phyloP scores from a whole-genome alignment of 2,888 invertebrate genomes.

The Polylopha cassiicola region DNA sequence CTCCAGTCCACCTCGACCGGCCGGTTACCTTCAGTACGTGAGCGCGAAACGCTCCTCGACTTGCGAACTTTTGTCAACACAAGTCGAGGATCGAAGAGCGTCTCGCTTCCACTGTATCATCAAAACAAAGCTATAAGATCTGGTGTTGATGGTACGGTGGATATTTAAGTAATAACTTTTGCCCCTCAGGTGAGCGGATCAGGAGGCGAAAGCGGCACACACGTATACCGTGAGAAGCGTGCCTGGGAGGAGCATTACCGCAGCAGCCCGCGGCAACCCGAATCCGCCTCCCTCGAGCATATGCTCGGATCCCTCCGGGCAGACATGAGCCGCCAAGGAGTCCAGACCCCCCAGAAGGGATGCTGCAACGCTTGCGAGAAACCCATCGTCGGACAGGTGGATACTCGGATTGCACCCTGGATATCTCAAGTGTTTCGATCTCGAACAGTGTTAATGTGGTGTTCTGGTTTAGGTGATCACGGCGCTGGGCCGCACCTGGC shows the following conservation, averaged over 20 bases:
- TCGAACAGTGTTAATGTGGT: conserved; percentile 27
- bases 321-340: conserved; percentile 99
- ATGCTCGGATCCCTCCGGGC: conserved; percentile 97
- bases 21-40: conserved; percentile 61
- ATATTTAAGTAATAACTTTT: conserved; percentile 22
- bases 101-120: conserved; percentile 21
- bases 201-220: conserved; percentile 68
- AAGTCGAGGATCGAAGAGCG: not conserved
- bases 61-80: too few relatives aligned
- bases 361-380: conserved; percentile 99
- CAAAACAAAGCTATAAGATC: conserved; percentile 16
- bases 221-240: conserved; percentile 80
- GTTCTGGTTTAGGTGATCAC: conserved; percentile 85
- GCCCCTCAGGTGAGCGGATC: conserved; percentile 58
- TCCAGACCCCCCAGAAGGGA: conserved; percentile 98
- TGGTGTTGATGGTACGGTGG: conserved; percentile 10
- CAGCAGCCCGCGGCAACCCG: conserved; percentile 77
- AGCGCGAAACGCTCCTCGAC: conserved; percentile 28
- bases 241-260: conserved; percentile 75
- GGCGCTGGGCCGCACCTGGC: conserved; percentile 98
- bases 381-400: conserved; percentile 97
- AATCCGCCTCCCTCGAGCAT: conserved; percentile 79
- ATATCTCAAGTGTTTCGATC: conserved; percentile 11
- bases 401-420: conserved; percentile 20
- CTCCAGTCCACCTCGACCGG: conserved; percentile 57